Evolutionary conservation across 2,797 vertebrate genomes (phyloP), one percentile per base, ranked within the genome.

Genomic region (Typhlichthys subterraneus): DNA sequence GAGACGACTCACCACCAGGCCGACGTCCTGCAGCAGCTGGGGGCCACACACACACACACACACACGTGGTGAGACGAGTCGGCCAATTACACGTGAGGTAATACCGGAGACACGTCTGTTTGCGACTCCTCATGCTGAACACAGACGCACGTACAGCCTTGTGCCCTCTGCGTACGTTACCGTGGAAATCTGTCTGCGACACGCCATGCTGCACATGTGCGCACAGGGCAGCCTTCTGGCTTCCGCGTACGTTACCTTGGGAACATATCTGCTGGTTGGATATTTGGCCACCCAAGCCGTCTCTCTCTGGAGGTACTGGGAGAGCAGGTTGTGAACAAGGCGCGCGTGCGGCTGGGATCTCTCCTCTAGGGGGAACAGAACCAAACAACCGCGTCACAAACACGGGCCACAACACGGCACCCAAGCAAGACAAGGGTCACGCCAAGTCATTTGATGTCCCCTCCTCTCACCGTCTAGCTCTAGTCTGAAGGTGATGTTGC

Each of bases 21-120:
- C 62, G 2, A 93, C 79, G 5, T 91, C 88, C 9, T 87, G 89
- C 47, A 94, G 89, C 64, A 94, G 84, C 93, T 94, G 58, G 45
- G 45, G 47, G 59, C 51, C 1, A 61, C 5, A 54, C 47, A 3
- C 33, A 60, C 1, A 38, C 12, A 55, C 7, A 11, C 11, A 33
- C n/a, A 13, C 1, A 14, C 7, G 15, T 51, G 13, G 14, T 3
- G 7, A 14, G 49, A 8, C 7, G 49, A 6, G 13, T 7, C 13
- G 14, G 13, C 7, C 2, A 52, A 19, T 52, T 55, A 14, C 59
- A 46, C 14, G n/a, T 13, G 53, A 57, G 9, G 7, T 2, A 51
- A 12, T 11, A 29, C 17, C 12, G 33, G 15, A 13, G 6, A 17
- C 2, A 23, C 23, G 23, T 23, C 3, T 23, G 23, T 23, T 4